Conservation (phyloP, 2,113 vertebrate species). For the Carassius carassius region DNA sequence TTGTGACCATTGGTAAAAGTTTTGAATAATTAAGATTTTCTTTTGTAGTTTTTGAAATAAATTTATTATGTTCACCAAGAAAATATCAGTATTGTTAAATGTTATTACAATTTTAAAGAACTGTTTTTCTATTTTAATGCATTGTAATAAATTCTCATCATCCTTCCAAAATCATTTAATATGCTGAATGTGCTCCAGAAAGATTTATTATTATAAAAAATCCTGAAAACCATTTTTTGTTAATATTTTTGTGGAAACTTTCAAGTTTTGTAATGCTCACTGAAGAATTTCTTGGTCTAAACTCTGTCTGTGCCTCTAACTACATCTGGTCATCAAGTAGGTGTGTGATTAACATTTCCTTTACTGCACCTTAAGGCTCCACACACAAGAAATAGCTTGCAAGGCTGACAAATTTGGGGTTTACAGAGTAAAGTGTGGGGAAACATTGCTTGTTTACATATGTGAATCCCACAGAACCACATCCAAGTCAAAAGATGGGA, state of each 20-base stretch:
- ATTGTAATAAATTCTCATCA: too few species aligned
- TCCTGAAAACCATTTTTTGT: background rate
- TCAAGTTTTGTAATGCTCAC: background rate
- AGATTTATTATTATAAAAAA: background rate
- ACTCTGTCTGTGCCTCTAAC: conserved; percentile 53
- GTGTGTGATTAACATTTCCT: conserved; percentile 66
- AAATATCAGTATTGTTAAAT: too few species aligned
- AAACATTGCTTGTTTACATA: conserved; percentile 69
- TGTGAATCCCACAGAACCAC: conserved; percentile 72
- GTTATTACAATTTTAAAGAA: background rate
- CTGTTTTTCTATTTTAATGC: too few species aligned
- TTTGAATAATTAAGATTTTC: background rate
- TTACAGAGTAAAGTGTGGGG: conserved; percentile 67
- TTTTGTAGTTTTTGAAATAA: background rate
- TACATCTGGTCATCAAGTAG: conserved; percentile 49
- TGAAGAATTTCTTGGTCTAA: background rate
- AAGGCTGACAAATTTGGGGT: conserved; percentile 74
- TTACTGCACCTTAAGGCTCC: conserved; percentile 70
- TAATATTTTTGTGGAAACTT: background rate
- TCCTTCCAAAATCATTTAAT: too few species aligned
- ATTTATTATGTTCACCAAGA: background rate
- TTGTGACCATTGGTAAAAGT: background rate
- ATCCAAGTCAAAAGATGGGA: conserved; percentile 54
- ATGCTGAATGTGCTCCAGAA: background rate
- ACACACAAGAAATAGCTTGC: conserved; percentile 67